These are phyloP conservation scores for Clarias batrachus DNA, from an alignment of 2,113 vertebrate genomes.

Conservation along the genomic window DNA sequence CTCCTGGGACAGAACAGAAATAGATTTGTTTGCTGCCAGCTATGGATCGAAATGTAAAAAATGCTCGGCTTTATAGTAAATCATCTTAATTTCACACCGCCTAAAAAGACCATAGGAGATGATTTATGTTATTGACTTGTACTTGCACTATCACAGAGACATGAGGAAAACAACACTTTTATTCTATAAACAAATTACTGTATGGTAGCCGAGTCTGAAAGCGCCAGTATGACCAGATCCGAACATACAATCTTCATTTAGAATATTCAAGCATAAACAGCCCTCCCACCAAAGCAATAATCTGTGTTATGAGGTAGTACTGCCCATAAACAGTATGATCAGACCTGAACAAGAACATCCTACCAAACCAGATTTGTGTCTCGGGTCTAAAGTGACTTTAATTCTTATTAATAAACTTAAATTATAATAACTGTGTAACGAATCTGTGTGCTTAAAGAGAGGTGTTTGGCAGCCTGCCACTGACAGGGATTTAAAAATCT, in stretches of 20 bases:
- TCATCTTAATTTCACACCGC: slow-evolving; percentile 14
- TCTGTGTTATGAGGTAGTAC: neutral
- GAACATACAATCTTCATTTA: neutral
- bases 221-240: slow-evolving; percentile 1
- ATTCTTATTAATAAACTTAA: neutral
- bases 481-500: neutral
- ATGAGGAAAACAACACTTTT: no score
- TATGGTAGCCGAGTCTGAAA: slow-evolving; percentile 27
- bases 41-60: neutral
- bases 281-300: neutral
- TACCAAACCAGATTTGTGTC: neutral
- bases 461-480: neutral
- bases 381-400: neutral
- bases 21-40: neutral
- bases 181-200: neutral
- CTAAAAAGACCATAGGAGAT: slow-evolving; percentile 1
- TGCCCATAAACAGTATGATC: neutral
- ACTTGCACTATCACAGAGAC: neutral
- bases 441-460: neutral
- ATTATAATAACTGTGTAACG: neutral
- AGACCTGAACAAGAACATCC: neutral
- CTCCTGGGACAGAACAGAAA: neutral
- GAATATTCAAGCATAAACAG: slow-evolving; percentile 7
- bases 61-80: neutral
- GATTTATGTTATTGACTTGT: slow-evolving; percentile 26